A percentile compares a stretch with the other conserved stretches of the same genome.
phyloP scores from a whole-genome alignment of 2,113 vertebrate genomes.

The Epinephelus moara region DNA sequence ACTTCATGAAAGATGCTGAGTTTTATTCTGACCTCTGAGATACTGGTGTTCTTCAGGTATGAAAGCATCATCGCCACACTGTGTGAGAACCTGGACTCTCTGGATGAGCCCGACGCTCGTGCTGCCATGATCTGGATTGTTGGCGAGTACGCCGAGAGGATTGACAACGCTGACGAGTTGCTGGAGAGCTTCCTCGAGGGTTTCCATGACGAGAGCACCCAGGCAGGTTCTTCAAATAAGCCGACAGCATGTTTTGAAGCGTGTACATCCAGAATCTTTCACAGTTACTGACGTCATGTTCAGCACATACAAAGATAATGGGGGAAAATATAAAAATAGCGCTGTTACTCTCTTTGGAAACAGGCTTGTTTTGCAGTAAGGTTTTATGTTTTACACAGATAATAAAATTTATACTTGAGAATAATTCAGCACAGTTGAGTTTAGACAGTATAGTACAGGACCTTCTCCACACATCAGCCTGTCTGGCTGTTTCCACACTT shows the following conservation, averaged over 20 bases:
- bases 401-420: no score
- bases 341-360: no score
- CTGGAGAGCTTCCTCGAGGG: constrained; percentile 98
- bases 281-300: background rate
- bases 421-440: no score
- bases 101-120: constrained; percentile 97
- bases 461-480: background rate
- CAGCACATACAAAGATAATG: background rate
- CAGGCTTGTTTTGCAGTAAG: no score
- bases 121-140: constrained; percentile 99
- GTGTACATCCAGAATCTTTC: background rate
- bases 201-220: constrained; percentile 99
- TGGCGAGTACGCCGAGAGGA: constrained; percentile 97
- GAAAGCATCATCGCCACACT: constrained; percentile 99
- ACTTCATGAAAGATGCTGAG: background rate
- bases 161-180: constrained; percentile 98
- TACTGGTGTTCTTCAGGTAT: constrained; percentile 84
- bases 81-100: constrained; percentile 97
- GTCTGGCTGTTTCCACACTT: background rate
- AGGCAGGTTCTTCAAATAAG: constrained; percentile 82
- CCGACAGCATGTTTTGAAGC: background rate
- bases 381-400: no score
- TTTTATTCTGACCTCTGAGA: background rate
- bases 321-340: no score
- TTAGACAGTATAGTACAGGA: no score